A percentile compares a stretch with the other conserved stretches of the same genome.
phyloP scores from a whole-genome alignment of 2,113 vertebrate species.

The Dicentrarchus labrax region DNA sequence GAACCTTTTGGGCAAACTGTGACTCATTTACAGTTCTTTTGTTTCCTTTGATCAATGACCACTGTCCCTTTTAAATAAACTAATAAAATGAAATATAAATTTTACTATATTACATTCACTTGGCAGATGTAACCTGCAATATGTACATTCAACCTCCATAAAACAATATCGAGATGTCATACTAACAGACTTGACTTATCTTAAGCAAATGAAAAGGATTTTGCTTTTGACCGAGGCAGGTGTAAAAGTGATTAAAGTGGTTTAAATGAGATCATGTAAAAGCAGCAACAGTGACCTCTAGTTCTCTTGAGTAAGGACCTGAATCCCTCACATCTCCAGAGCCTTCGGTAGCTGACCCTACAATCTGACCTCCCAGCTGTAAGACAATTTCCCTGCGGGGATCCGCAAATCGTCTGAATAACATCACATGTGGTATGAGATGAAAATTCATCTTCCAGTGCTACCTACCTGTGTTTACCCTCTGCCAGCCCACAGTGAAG shows the following conservation, averaged over 20 bases:
- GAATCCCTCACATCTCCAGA: constrained; percentile 7
- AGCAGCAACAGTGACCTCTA: constrained; percentile 25
- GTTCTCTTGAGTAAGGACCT: constrained; percentile 32
- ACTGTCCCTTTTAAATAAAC: not conserved
- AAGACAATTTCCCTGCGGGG: constrained; percentile 34
- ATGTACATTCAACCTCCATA: not conserved
- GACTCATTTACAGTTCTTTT: not conserved
- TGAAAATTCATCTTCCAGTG: constrained; percentile 21
- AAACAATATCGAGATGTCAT: not conserved
- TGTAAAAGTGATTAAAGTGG: constrained; percentile 31
- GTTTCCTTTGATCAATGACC: not conserved
- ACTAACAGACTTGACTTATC: not conserved
- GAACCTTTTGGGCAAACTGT: not conserved
- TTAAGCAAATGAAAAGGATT: constrained; percentile 20
- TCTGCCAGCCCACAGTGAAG: constrained; percentile 95
- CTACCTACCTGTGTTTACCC: constrained; percentile 89
- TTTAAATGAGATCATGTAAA: constrained; percentile 47
- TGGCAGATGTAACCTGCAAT: not conserved
- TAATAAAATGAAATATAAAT: not conserved
- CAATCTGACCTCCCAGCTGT: constrained; percentile 30
- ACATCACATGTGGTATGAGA: constrained; percentile 37
- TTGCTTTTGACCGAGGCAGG: constrained; percentile 3
- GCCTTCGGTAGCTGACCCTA: constrained; percentile 45
- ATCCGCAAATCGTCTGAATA: constrained; percentile 43
- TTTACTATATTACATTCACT: not conserved